phyloP scores from a whole-genome alignment of 1,140 invertebrate species.

The Drosophila takahashii region DNA sequence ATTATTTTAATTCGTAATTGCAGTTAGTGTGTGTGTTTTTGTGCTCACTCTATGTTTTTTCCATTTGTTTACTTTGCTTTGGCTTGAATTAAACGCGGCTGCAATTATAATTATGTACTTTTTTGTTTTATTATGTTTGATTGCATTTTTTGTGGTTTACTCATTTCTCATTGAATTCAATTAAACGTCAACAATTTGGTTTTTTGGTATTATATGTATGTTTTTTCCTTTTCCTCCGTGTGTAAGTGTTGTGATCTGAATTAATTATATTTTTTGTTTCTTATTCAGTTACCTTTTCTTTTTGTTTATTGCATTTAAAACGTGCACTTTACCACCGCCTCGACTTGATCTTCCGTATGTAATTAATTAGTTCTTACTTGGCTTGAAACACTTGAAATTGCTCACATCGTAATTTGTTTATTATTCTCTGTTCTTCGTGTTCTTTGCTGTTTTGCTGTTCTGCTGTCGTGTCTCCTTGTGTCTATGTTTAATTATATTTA shows the following conservation, averaged over 20 bases:
- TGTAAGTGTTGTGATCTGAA: conserved; percentile 48
- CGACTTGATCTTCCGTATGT: conserved; percentile 43
- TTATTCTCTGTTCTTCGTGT: conserved; percentile 30
- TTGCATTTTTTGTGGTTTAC: conserved; percentile 64
- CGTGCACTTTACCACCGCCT: conserved; percentile 55
- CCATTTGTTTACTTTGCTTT: conserved; percentile 49
- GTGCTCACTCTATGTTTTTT: conserved; percentile 82
- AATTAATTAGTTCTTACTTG: conserved; percentile 55
- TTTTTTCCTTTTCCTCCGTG: conserved; percentile 29
- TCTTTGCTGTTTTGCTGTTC: conserved; percentile 1
- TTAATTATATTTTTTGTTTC: conserved; percentile 36
- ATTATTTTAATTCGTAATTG: conserved; percentile 59
- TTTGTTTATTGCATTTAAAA: conserved; percentile 75
- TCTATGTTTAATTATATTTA: conserved; percentile 69
- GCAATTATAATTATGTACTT: conserved; percentile 58
- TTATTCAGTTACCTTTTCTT: conserved; percentile 31
- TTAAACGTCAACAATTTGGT: conserved; percentile 78
- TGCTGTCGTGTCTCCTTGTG: conserved; percentile 39
- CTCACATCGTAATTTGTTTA: conserved; percentile 68
- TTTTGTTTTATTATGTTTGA: conserved; percentile 64
- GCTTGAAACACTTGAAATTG: conserved; percentile 82
- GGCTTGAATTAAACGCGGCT: conserved; percentile 69
- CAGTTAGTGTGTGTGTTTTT: conserved; percentile 65
- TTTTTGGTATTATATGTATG: conserved; percentile 35
- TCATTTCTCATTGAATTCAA: conserved; percentile 76